Base-by-base conservation (phyloP, 2,888 invertebrate species). In the Sinelater perroti region DNA sequence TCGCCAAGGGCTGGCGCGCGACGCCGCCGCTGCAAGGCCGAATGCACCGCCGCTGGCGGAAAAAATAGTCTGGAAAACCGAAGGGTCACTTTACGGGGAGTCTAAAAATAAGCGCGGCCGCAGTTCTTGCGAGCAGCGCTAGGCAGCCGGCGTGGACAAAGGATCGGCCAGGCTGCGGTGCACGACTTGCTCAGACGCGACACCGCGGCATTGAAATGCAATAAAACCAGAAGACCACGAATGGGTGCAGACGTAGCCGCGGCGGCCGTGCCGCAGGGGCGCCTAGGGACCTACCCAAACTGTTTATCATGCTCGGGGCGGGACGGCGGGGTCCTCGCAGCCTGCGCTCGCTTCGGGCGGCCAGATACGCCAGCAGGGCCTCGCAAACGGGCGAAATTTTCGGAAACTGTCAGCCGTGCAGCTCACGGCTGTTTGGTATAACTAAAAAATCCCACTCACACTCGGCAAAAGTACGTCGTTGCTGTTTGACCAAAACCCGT, bases 401-500 rank as follows among this genome's bases (percentile, higher is more conserved):
- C 58, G 47, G 60, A 64, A 63, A 71, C 72, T 72, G 71, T 70
- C 70, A 72, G 68, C 67, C 70, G 68, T 67, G 63, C 69, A 69
- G 65, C 70, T 69, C 68, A 67, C 66, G 60, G 55, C 62, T 65
- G 63, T 64, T 63, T 64, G 56, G 57, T 66, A 63, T 61, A 69
- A 72, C 68, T 71, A 70, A 68, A 71, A 73, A 73, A 71, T 70
- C 75, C 72, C 67, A 68, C 69, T 72, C 67, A 72, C 73, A 73
- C 73, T 65, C 69, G 66, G 69, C 70, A 72, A 73, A 71, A 64
- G 52, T 50, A 47, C 44, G 16, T 47, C 13, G 13, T 46, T 38
- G 65, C 35, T 31, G 18, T 54, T 31, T 21, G 17, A 55, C 11
- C 49, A 53, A 58, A 52, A 45, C 13, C 13, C 44, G 45, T 53